Evolutionary conservation across 1,140 invertebrate genomes (phyloP).

Genomic region (Galleria mellonella): DNA sequence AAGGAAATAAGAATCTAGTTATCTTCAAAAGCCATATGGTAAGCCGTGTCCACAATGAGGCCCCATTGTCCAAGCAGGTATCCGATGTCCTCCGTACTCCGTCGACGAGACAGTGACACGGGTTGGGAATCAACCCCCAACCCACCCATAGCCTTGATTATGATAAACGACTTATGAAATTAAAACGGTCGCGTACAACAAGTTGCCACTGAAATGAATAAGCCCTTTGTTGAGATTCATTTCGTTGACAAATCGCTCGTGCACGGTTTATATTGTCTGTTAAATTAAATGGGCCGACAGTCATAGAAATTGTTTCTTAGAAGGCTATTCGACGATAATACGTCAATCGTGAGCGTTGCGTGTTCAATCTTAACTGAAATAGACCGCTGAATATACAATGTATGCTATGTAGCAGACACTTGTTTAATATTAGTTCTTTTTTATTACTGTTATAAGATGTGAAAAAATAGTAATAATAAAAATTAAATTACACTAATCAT

Average conservation of each 20-base stretch:
- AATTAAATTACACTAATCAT: no score
- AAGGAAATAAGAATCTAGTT: neutral
- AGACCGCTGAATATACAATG: conserved; percentile 40
- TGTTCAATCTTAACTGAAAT: conserved; percentile 41
- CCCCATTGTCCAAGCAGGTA: conserved; percentile 54
- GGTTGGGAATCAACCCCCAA: conserved; percentile 41
- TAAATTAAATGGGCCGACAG: conserved; percentile 54
- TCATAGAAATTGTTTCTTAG: conserved; percentile 54
- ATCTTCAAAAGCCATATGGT: conserved; percentile 1
- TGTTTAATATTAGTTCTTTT: neutral
- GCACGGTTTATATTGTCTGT: conserved; percentile 60
- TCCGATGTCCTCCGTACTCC: conserved; percentile 57
- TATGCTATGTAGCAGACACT: conserved; percentile 5
- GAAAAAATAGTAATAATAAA: no score
- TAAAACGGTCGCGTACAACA: conserved; percentile 68
- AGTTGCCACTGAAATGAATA: conserved; percentile 69
- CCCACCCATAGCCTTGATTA: conserved; percentile 50
- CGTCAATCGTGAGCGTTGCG: conserved; percentile 50
- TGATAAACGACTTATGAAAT: conserved; percentile 74
- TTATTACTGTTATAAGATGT: no score
- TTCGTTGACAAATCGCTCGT: conserved; percentile 66
- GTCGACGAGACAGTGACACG: conserved; percentile 66
- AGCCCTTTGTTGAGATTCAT: conserved; percentile 69
- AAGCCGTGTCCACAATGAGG: conserved; percentile 39
- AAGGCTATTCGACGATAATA: conserved; percentile 48